A percentile compares a stretch with the other conserved stretches of the same genome.
Conservation (phyloP, 2,797 vertebrate species). For the Danio albolineatus region DNA sequence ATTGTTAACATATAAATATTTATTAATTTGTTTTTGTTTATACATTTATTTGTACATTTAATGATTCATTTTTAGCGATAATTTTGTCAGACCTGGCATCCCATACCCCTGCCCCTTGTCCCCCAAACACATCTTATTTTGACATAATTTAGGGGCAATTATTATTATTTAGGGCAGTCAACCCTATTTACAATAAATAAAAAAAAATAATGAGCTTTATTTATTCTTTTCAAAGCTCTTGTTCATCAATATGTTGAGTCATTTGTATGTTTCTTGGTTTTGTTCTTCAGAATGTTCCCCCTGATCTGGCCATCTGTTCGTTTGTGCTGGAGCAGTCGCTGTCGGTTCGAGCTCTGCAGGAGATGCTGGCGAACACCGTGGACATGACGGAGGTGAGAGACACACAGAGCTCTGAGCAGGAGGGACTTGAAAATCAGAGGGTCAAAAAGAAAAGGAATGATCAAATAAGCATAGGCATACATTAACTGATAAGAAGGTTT, state of each 20-base stretch:
- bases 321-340: conserved; percentile 92
- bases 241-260: background rate
- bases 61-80: too few relatives aligned
- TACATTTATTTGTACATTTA: too few relatives aligned
- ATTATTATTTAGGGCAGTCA: too few relatives aligned
- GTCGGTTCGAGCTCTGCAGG: conserved; percentile 91
- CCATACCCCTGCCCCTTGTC: too few relatives aligned
- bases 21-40: too few relatives aligned
- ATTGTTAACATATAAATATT: too few relatives aligned
- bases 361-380: conserved; percentile 93
- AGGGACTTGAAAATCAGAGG: background rate
- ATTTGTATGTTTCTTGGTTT: conserved; percentile 5
- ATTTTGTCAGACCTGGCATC: too few relatives aligned
- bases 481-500: background rate
- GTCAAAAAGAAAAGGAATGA: background rate
- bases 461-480: background rate
- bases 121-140: too few relatives aligned
- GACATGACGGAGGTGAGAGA: conserved; percentile 86
- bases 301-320: conserved; percentile 89
- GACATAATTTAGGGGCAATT: too few relatives aligned
- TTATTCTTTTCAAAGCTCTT: background rate
- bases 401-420: background rate
- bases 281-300: conserved; percentile 85
- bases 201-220: too few relatives aligned
- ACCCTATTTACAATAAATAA: too few relatives aligned